Conservation (phyloP, 2,888 invertebrate genomes). For the Proisotoma minuta region DNA sequence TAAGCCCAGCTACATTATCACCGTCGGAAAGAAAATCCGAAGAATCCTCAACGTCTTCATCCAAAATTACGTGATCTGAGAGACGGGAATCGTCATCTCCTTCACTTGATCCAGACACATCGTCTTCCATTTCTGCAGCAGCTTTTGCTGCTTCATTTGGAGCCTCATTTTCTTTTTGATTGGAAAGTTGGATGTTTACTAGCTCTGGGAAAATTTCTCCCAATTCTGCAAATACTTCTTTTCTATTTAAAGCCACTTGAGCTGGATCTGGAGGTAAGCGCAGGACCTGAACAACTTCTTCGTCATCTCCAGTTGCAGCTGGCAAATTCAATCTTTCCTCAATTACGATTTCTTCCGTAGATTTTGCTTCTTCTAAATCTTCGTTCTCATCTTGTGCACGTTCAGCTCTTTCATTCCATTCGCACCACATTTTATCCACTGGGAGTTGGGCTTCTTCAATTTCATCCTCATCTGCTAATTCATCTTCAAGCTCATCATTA, state of each 20-base stretch:
- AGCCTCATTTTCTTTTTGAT: slow-evolving; percentile 9
- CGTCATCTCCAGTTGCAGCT: slow-evolving; percentile 3
- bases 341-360: slow-evolving; percentile 1
- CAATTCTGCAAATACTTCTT: background rate
- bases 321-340: slow-evolving; percentile 7
- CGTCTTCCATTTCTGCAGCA: slow-evolving; percentile 15
- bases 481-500: slow-evolving; percentile 15
- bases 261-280: background rate
- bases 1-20: background rate
- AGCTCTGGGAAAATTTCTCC: background rate
- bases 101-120: slow-evolving; percentile 25
- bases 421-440: background rate
- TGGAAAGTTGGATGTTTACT: background rate
- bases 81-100: slow-evolving; percentile 29
- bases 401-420: slow-evolving; percentile 2
- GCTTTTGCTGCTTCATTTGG: no score
- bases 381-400: background rate
- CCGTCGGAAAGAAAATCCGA: background rate
- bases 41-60: slow-evolving; percentile 19
- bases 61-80: slow-evolving; percentile 24
- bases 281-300: background rate
- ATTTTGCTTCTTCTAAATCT: background rate
- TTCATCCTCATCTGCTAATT: background rate
- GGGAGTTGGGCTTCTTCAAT: background rate
- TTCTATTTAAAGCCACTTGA: background rate